Evolutionary conservation across 2,113 vertebrate genomes (phyloP).

Genomic region (Lepisosteus oculatus): DNA sequence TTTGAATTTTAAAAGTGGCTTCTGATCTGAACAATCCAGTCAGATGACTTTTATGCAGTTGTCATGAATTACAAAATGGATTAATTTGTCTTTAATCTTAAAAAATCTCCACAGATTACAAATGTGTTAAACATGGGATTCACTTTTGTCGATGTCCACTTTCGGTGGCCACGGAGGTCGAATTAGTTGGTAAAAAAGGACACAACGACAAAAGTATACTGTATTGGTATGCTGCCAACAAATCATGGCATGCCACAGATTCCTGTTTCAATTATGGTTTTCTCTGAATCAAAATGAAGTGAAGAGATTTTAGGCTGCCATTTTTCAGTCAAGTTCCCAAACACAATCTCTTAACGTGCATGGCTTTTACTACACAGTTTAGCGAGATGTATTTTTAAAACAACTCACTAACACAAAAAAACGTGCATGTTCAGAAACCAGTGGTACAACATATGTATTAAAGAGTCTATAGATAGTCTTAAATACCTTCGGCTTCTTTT

Average conservation of each 20-base stretch:
- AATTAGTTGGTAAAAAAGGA: slow-evolving; percentile 50
- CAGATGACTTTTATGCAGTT: too few species aligned
- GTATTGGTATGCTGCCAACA: slow-evolving; percentile 63
- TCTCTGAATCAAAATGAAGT: slow-evolving; percentile 40
- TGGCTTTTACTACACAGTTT: slow-evolving; percentile 57
- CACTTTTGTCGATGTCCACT: slow-evolving; percentile 59
- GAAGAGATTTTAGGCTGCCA: too few species aligned
- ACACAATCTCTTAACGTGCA: slow-evolving; percentile 2
- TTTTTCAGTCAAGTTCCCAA: too few species aligned
- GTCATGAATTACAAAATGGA: too few species aligned
- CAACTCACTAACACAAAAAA: slow-evolving; percentile 33
- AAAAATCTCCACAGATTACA: slow-evolving; percentile 44
- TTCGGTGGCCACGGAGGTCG: slow-evolving; percentile 11
- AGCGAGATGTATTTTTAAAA: slow-evolving; percentile 24
- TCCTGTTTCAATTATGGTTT: slow-evolving; percentile 37
- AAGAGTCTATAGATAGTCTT: slow-evolving; percentile 42
- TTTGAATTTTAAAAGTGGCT: too few species aligned
- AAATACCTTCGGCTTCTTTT: slow-evolving; percentile 76
- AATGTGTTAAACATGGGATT: slow-evolving; percentile 38
- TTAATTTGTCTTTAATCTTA: neutral
- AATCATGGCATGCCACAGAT: slow-evolving; percentile 65
- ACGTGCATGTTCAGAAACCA: slow-evolving; percentile 55
- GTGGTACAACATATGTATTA: slow-evolving; percentile 30
- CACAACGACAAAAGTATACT: slow-evolving; percentile 70
- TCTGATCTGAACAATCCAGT: too few species aligned